phyloP scores from a whole-genome alignment of 2,888 invertebrate genomes.

The Rotaria magnacalcarata region DNA sequence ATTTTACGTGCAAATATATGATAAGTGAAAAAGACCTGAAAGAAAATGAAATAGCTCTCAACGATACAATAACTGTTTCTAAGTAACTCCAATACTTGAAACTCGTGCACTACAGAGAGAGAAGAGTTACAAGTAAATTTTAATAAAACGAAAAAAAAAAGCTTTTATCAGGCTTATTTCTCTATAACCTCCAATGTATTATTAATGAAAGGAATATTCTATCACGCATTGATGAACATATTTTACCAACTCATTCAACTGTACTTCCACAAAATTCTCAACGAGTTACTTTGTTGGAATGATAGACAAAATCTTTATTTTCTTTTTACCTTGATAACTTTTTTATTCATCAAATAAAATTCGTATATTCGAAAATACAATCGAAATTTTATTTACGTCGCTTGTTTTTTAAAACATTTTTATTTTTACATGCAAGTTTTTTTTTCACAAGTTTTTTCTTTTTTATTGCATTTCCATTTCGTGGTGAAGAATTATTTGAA shows the following conservation, averaged over 20 bases:
- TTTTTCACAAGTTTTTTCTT: neutral
- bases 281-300: neutral
- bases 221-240: conserved; percentile 59
- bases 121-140: too few relatives aligned
- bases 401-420: neutral
- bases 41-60: too few relatives aligned
- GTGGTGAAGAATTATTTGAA: neutral
- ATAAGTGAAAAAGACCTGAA: too few relatives aligned
- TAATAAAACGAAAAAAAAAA: too few relatives aligned
- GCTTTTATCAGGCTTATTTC: too few relatives aligned
- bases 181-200: too few relatives aligned
- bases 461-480: neutral
- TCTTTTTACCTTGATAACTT: neutral
- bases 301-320: too few relatives aligned
- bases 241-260: conserved; percentile 55
- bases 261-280: neutral
- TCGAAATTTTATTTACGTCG: neutral
- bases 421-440: neutral
- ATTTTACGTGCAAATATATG: too few relatives aligned
- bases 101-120: too few relatives aligned
- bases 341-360: conserved; percentile 19
- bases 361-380: neutral
- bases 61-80: too few relatives aligned
- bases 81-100: too few relatives aligned
- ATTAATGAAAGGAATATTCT: conserved; percentile 55